Evolutionary conservation across 1,140 invertebrate species (phyloP).

Genomic region (Popillia japonica): DNA sequence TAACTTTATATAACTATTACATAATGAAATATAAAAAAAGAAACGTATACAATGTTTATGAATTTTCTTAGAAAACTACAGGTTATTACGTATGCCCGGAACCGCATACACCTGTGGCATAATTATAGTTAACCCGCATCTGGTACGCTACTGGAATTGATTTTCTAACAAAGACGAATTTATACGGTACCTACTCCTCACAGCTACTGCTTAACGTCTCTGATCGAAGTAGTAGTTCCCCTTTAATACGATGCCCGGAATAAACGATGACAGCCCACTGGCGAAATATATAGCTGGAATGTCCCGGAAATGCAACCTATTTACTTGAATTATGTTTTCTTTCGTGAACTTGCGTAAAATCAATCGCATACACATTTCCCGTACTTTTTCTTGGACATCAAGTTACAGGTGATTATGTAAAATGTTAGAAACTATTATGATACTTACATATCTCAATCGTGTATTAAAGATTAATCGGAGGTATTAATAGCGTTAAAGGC

Average conservation of each 20-base stretch:
- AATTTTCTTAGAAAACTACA: neutral
- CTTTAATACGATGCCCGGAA: slow-evolving; percentile 27
- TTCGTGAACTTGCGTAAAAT: neutral
- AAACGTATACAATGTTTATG: neutral
- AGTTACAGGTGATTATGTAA: no score
- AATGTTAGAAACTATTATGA: no score
- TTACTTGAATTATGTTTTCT: slow-evolving; percentile 30
- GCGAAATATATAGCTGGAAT: slow-evolving; percentile 20
- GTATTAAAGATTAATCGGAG: no score
- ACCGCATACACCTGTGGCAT: slow-evolving; percentile 26
- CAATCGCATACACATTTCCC: neutral
- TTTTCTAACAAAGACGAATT: slow-evolving; percentile 18
- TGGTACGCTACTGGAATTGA: slow-evolving; percentile 8
- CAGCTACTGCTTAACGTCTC: neutral
- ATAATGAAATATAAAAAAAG: no score
- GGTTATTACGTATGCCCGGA: neutral
- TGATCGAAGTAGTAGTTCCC: slow-evolving; percentile 3
- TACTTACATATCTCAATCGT: no score
- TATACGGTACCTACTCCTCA: neutral
- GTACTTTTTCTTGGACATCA: neutral
- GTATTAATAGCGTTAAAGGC: no score
- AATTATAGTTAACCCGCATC: slow-evolving; percentile 21
- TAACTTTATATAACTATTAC: no score
- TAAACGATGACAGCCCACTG: slow-evolving; percentile 25
- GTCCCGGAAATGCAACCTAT: slow-evolving; percentile 26